Percentiles rank a stretch among this genome's conserved stretches.
phyloP scores from a whole-genome alignment of 1,140 invertebrate species.

The Drosophila santomea region DNA sequence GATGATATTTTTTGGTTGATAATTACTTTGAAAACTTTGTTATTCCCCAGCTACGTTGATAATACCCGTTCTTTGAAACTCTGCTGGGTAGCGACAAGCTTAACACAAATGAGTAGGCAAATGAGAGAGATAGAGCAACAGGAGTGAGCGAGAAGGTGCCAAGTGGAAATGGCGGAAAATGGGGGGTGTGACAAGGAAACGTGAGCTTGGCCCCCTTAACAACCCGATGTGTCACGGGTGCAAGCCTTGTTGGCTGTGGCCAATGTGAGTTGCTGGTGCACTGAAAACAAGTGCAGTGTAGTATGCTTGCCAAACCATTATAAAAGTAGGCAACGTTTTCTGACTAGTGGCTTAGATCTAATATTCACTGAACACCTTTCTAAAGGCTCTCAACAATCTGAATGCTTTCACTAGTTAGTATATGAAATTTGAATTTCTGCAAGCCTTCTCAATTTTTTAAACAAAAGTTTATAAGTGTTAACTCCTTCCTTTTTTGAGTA shows the following conservation, averaged over 20 bases:
- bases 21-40: no score
- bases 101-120: constrained; percentile 70
- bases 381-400: no score
- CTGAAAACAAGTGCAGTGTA: background rate
- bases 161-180: constrained; percentile 17
- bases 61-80: constrained; percentile 10
- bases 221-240: constrained; percentile 26
- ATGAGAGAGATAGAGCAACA: constrained; percentile 10
- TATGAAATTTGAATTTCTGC: no score
- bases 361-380: no score
- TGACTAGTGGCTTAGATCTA: no score
- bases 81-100: constrained; percentile 54
- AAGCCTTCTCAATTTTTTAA: no score
- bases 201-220: constrained; percentile 37
- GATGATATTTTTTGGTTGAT: no score
- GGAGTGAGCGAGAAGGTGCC: background rate
- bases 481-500: no score
- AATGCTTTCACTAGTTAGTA: no score
- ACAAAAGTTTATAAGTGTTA: no score
- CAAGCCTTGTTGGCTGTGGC: constrained; percentile 32
- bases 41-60: background rate
- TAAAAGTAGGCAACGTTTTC: no score
- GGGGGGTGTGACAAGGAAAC: constrained; percentile 52
- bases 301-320: no score
- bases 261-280: constrained; percentile 11